Percentiles rank a stretch among this genome's conserved stretches.
Evolutionary conservation across 2,113 vertebrate species (phyloP).

Genomic region (Plectropomus leopardus): DNA sequence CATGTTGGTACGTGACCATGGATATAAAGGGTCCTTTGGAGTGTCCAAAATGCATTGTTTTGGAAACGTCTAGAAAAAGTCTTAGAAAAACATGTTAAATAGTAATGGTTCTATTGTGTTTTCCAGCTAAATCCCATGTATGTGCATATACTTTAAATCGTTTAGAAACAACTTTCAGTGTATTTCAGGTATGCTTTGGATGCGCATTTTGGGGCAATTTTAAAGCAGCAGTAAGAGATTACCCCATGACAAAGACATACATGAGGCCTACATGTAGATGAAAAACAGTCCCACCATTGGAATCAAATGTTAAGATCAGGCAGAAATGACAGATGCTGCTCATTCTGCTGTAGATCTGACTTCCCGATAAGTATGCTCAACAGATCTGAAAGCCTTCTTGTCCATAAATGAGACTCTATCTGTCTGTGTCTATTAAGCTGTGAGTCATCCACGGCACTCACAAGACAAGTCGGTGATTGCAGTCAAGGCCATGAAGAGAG

Average conservation of each 20-base stretch:
- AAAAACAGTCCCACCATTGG: neutral
- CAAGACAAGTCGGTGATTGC: slow-evolving; percentile 36
- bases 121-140: no score
- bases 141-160: no score
- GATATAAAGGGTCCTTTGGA: no score
- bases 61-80: no score
- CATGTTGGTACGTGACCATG: no score
- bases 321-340: neutral
- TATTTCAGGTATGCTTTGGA: no score
- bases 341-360: slow-evolving; percentile 17
- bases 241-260: neutral
- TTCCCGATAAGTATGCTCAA: slow-evolving; percentile 2
- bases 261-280: neutral
- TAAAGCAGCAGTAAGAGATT: no score
- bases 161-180: no score
- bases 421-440: slow-evolving; percentile 21
- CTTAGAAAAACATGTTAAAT: no score
- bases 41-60: no score
- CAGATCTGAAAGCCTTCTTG: neutral
- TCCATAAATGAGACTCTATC: slow-evolving; percentile 1
- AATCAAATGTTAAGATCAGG: neutral
- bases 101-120: no score
- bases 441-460: slow-evolving; percentile 29
- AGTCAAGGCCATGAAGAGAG: slow-evolving; percentile 8
- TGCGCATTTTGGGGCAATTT: no score